Percentiles rank a stretch among this genome's conserved stretches.
Evolutionary conservation across 1,140 invertebrate genomes (phyloP).

Genomic region (Hermetia illucens): DNA sequence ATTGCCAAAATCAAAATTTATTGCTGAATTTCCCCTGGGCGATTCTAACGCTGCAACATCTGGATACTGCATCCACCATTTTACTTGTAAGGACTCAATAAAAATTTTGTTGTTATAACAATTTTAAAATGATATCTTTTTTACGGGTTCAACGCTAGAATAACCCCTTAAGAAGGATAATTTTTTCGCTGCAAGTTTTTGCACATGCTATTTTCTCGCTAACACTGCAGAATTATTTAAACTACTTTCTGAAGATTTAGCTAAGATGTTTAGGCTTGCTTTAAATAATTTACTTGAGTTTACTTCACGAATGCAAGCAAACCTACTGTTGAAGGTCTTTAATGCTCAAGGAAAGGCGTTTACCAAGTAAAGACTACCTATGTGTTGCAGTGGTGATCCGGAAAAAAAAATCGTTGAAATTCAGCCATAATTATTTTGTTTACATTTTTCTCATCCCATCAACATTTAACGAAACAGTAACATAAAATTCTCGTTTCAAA

Average conservation of each 20-base stretch:
- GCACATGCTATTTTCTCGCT: too few relatives aligned
- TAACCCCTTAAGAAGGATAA: neutral
- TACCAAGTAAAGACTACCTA: too few relatives aligned
- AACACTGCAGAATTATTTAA: too few relatives aligned
- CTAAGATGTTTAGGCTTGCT: neutral
- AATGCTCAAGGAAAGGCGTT: too few relatives aligned
- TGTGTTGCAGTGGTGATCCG: too few relatives aligned
- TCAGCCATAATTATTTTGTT: conserved; percentile 12
- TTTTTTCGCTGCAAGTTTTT: too few relatives aligned
- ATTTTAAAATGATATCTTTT: neutral
- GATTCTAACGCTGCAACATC: too few relatives aligned
- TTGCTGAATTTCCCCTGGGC: too few relatives aligned
- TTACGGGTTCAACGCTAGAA: neutral
- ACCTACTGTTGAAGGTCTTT: too few relatives aligned
- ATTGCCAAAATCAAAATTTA: too few relatives aligned
- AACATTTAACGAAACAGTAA: neutral
- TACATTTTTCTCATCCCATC: conserved; percentile 4
- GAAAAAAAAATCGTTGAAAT: conserved; percentile 8
- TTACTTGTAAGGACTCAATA: too few relatives aligned
- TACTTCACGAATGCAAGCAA: conserved; percentile 24
- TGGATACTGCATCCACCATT: too few relatives aligned
- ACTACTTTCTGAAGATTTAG: neutral
- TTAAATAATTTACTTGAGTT: conserved; percentile 13
- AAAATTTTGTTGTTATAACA: neutral
- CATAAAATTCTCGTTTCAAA: neutral